Evolutionary conservation across 2,888 invertebrate genomes (phyloP).

Genomic region (Drosophila longiperda): DNA sequence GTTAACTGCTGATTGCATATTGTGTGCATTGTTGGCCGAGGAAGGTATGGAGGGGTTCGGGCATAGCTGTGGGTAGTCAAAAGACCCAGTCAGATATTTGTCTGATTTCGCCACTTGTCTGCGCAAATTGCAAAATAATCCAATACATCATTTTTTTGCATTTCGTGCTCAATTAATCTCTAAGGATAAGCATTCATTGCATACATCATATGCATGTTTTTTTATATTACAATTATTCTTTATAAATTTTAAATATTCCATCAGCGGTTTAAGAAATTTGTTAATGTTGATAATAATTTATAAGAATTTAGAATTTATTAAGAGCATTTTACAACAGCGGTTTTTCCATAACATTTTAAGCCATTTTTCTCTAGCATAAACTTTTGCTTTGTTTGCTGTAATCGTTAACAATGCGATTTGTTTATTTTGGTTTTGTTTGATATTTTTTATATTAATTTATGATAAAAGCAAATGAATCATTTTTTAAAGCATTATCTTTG

Average conservation of each 20-base stretch:
- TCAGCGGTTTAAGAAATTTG: neutral
- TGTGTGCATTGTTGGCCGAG: conserved; percentile 39
- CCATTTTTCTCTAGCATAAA: too few species aligned
- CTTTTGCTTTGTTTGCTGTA: too few species aligned
- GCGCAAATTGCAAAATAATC: conserved; percentile 15
- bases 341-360: neutral
- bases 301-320: neutral
- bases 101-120: conserved; percentile 64
- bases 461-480: neutral
- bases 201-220: neutral
- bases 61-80: neutral
- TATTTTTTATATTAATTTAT: neutral
- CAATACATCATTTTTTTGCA: conserved; percentile 14
- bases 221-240: neutral
- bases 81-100: neutral
- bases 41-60: neutral
- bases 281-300: neutral
- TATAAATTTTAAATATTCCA: neutral
- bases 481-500: neutral
- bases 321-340: neutral
- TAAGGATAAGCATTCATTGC: neutral
- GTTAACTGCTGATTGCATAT: conserved; percentile 77
- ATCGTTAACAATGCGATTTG: too few species aligned
- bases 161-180: conserved; percentile 1
- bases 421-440: neutral